phyloP scores from a whole-genome alignment of 2,888 invertebrate genomes.

The Phasia obesa region DNA sequence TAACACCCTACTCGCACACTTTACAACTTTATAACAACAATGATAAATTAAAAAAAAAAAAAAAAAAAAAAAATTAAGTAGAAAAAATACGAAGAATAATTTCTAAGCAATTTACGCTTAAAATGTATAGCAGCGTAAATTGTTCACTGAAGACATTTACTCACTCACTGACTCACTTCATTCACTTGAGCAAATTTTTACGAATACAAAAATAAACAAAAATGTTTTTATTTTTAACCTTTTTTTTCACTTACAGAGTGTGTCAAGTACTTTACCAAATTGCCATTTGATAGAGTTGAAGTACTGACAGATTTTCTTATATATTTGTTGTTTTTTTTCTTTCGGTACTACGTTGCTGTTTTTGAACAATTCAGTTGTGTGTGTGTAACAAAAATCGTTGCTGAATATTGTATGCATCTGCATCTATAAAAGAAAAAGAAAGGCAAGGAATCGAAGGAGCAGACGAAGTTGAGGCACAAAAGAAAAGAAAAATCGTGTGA shows the following conservation, averaged over 20 bases:
- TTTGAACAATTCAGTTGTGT: slow-evolving; percentile 36
- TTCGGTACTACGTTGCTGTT: neutral
- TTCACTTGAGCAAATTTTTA: slow-evolving; percentile 59
- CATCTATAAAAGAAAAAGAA: neutral
- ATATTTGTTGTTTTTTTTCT: neutral
- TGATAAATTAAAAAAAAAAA: neutral
- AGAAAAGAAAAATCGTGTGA: neutral
- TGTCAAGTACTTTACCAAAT: slow-evolving; percentile 67
- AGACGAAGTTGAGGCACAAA: neutral
- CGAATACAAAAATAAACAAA: slow-evolving; percentile 54
- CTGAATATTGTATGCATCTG: slow-evolving; percentile 6
- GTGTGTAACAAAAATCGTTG: slow-evolving; percentile 32
- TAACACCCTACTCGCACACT: too few relatives aligned
- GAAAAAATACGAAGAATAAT: slow-evolving; percentile 21
- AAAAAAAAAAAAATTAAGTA: slow-evolving; percentile 23
- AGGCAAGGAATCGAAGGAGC: neutral
- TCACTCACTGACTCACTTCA: slow-evolving; percentile 63
- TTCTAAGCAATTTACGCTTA: slow-evolving; percentile 64
- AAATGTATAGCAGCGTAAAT: slow-evolving; percentile 62
- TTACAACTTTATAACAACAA: neutral
- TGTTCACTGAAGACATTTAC: slow-evolving; percentile 63
- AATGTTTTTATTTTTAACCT: slow-evolving; percentile 8
- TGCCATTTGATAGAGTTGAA: slow-evolving; percentile 68
- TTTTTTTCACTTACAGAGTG: slow-evolving; percentile 31
- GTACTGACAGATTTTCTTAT: slow-evolving; percentile 50